Base-by-base conservation (phyloP, 2,113 vertebrate species). In the Sebastes schlegelii region DNA sequence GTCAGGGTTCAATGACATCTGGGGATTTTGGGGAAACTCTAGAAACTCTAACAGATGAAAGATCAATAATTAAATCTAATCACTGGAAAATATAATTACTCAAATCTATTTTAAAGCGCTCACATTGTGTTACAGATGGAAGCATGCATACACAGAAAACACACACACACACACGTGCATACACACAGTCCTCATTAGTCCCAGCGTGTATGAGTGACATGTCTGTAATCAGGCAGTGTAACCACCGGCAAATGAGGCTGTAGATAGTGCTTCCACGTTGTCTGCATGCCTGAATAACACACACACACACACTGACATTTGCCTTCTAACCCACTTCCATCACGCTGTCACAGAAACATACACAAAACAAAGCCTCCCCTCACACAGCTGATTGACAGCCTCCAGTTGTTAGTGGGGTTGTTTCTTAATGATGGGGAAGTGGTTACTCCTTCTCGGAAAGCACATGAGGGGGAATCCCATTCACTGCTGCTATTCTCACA, bases 191-290 rank as follows among this genome's bases (percentile, higher is more conserved):
- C 64, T 67, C 42, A 72, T 63, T 71, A 57, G 11, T 42, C 19
- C 14, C 60, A 11, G 58, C 8, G 12, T 76, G 75, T 58, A 55
- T 78, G 72, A 74, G 69, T 72, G 67, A 60, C 21, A 14, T 48
- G 69, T 79, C 34, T 72, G 65, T 79, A 79, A 71, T 82, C 72
- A 80, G 75, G 48, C 52, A 23, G 5, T 72, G 82, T 77, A 78
- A 72, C 43, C 54, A 69, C 67, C 70, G 4, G 45, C 51, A 62
- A 86, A 81, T 61, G 51, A 78, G 17, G 21, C 82, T 46, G 54
- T 45, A 45, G 79, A 57, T 83, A 0, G 3, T 21, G 55, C 26
- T 76, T 71, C 40, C 54, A 54, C 17, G 54, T 68, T 60, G 67
- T 54, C 78, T 67, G 60, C 26, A 62, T 52, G 65, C 70, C 54